phyloP scores from a whole-genome alignment of 2,113 vertebrate genomes.

The Alethe diademata region DNA sequence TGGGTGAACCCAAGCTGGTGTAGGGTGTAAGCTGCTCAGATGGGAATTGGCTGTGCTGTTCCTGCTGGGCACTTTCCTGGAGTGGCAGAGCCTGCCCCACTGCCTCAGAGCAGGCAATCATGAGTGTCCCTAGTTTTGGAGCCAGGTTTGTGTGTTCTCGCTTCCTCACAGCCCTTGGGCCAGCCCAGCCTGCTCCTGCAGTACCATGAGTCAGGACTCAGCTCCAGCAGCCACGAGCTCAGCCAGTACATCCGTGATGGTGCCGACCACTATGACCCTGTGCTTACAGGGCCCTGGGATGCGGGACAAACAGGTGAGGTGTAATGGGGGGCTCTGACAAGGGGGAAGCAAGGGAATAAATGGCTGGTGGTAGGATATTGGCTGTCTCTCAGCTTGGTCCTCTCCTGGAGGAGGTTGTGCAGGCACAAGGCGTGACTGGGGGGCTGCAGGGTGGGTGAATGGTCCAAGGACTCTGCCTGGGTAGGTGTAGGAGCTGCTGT shows the following conservation, averaged over 20 bases:
- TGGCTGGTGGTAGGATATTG: not conserved
- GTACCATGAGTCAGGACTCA: slow-evolving; percentile 83
- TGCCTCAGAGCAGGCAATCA: not conserved
- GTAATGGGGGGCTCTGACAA: not conserved
- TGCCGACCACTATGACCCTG: not conserved
- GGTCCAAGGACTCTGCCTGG: accelerated
- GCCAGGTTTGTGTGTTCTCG: not conserved
- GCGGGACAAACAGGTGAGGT: slow-evolving; percentile 66
- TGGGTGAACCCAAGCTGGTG: not conserved
- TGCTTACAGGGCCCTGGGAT: slow-evolving; percentile 11
- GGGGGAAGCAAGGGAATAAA: not conserved
- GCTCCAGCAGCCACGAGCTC: slow-evolving; percentile 86
- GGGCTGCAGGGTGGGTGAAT: accelerated
- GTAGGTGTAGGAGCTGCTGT: not conserved
- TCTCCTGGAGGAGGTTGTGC: not conserved
- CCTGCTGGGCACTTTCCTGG: not conserved
- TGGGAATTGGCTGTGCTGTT: not conserved
- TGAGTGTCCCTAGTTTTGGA: not conserved
- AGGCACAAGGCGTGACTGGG: not conserved
- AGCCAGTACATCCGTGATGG: slow-evolving; percentile 83
- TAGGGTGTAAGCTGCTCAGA: accelerated
- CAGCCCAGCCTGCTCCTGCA: slow-evolving; percentile 75
- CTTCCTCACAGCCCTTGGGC: not conserved
- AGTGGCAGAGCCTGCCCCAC: not conserved
- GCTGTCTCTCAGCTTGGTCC: not conserved